Evolutionary conservation across 2,113 vertebrate genomes (phyloP).

Genomic region (Oryzias melastigma): DNA sequence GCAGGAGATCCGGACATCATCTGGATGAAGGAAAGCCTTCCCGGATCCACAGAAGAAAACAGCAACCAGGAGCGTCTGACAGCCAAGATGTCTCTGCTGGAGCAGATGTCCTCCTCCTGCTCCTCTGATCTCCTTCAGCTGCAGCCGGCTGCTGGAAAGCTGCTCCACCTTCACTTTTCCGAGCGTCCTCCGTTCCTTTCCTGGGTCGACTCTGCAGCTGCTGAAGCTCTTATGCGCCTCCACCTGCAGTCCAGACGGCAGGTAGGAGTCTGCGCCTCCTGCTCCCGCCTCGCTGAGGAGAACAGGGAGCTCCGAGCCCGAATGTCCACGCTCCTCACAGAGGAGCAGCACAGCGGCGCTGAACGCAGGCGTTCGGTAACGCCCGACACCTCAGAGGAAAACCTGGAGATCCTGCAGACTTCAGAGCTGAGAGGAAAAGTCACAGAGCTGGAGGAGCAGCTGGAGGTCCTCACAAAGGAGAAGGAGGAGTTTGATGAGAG

Average conservation of each 20-base stretch:
- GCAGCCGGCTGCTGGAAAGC: slow-evolving; percentile 17
- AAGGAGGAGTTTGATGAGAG: slow-evolving; percentile 23
- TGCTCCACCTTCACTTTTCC: neutral
- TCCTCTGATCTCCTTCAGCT: slow-evolving; percentile 24
- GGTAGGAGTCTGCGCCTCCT: slow-evolving; percentile 24
- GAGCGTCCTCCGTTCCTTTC: neutral
- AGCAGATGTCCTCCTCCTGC: slow-evolving; percentile 27
- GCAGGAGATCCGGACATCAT: slow-evolving; percentile 5
- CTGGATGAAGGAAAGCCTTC: slow-evolving; percentile 20
- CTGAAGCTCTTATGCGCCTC: slow-evolving; percentile 50
- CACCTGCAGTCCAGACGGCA: slow-evolving; percentile 5
- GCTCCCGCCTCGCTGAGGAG: neutral
- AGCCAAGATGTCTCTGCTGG: slow-evolving; percentile 24
- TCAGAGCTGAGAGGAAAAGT: slow-evolving; percentile 31
- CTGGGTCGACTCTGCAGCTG: slow-evolving; percentile 31
- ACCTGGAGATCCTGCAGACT: slow-evolving; percentile 12
- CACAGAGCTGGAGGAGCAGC: slow-evolving; percentile 54
- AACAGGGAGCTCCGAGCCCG: no score
- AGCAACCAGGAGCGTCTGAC: slow-evolving; percentile 10
- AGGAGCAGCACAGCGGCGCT: no score
- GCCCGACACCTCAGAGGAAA: slow-evolving; percentile 9
- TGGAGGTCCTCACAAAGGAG: slow-evolving; percentile 8
- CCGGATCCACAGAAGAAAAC: neutral
- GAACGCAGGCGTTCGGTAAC: no score
- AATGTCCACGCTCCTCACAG: no score